These are phyloP conservation scores for Marmota monax DNA, from an alignment of 2,113 vertebrate species.

Conservation along the genomic window DNA sequence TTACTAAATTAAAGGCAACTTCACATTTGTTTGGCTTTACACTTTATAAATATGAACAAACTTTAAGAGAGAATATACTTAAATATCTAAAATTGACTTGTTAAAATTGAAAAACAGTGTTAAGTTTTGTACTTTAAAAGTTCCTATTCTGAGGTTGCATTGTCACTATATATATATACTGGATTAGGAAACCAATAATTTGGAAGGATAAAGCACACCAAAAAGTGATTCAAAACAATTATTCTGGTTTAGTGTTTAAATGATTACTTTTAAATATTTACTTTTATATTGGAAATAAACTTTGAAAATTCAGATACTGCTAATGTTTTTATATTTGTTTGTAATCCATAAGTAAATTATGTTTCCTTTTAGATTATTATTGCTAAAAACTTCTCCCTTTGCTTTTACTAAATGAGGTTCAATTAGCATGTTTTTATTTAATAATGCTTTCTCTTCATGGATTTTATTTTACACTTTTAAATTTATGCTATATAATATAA, in stretches of 20 bases:
- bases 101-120: background rate
- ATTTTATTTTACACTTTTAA: constrained; percentile 54
- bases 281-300: background rate
- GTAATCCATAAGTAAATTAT: background rate
- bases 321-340: background rate
- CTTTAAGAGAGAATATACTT: background rate
- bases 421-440: background rate
- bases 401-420: background rate
- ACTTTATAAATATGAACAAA: constrained; percentile 29
- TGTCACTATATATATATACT: background rate
- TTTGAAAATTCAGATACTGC: background rate
- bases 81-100: constrained; percentile 7
- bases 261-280: background rate
- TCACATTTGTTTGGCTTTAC: background rate
- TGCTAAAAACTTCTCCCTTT: constrained; percentile 34
- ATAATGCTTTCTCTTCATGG: background rate
- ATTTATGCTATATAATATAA: background rate
- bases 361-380: constrained; percentile 14
- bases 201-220: background rate
- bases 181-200: background rate
- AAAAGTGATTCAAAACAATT: background rate
- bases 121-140: background rate
- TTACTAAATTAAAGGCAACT: background rate
- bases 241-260: background rate
- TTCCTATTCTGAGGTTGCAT: background rate